Base-by-base conservation (phyloP, 1,140 invertebrate genomes). In the Hycleus phaleratus region DNA sequence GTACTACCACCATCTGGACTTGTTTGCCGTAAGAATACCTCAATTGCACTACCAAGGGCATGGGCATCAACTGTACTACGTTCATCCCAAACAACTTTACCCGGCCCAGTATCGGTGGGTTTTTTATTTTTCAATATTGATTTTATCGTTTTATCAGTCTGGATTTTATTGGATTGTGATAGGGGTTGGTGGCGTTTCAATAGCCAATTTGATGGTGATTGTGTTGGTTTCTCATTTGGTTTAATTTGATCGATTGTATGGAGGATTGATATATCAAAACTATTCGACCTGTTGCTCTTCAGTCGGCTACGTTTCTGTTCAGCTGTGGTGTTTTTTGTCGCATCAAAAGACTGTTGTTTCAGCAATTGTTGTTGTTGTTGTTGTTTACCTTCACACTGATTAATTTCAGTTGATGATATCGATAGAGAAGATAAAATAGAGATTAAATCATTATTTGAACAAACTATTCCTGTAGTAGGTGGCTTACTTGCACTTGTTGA, bases 361-460 rank as follows among this genome's bases (percentile, higher is more conserved):
- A 25, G 42, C 47, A 26, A 46, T 42, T 39, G 18, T 46, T 49
- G 49, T 59, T 8, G 61, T 59, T 8, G 61, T 60, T 26, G 62
- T 62, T 9, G 63, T 56, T 26, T 56, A 74, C 42, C 74, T 45
- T 77, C 75, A 50, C 81, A 82, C 51, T 78, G 77, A 65, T 88
- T 83, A 65, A 90, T 88, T 69, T 91, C 88, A 50, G 84, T 87
- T 9, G 86, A 84, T 6, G 87, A 89, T 0, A 87, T 86, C 4
- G 88, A 88, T 52, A 91, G 77, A 4, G 85, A 85, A 61, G 86
- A 87, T 44, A 91, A 80, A 70, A 90, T 88, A 49, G 82, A 84
- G 53, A 85, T 82, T 9, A 92, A 78, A 71, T 91, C 88, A 9
- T 84, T 88, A 67, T 90, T 88, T 46, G 88, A 85, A 72, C 85